Evolutionary conservation across 2,888 invertebrate species (phyloP).

Genomic region (Diarsia rubi): DNA sequence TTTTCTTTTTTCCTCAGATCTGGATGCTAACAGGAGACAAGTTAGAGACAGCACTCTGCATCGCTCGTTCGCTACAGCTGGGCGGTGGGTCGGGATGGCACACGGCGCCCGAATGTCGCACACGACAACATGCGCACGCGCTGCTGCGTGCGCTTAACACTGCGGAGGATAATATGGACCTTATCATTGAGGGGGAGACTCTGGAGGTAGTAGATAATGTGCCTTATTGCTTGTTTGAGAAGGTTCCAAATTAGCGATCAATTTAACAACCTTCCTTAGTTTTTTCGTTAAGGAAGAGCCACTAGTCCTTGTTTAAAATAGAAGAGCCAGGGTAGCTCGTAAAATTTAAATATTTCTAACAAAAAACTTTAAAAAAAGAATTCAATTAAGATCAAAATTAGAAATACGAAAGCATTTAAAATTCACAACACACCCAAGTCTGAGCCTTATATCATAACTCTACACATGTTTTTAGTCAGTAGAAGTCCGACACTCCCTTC

Average conservation of each 20-base stretch:
- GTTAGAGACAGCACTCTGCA: constrained; percentile 99
- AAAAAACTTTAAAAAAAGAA: no score
- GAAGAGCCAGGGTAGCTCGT: no score
- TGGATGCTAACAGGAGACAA: constrained; percentile 99
- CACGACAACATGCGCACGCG: constrained; percentile 77
- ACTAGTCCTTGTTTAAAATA: no score
- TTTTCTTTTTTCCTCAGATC: constrained; percentile 85
- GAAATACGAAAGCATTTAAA: no score
- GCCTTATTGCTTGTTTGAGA: not conserved
- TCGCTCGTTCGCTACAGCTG: constrained; percentile 98
- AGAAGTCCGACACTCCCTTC: no score
- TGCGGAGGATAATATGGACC: constrained; percentile 73
- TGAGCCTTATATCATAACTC: no score
- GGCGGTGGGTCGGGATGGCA: constrained; percentile 80
- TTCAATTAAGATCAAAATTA: no score
- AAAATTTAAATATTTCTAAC: no score
- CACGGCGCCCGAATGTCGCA: constrained; percentile 74
- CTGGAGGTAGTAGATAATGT: constrained; percentile 76
- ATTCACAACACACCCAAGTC: no score
- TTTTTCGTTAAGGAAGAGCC: no score
- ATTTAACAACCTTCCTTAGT: not conserved
- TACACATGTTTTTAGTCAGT: no score
- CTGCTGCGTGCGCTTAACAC: constrained; percentile 74
- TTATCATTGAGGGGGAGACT: constrained; percentile 88
- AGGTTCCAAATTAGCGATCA: not conserved